Conservation (phyloP, 2,797 vertebrate species). For the Sebastes oblongus region DNA sequence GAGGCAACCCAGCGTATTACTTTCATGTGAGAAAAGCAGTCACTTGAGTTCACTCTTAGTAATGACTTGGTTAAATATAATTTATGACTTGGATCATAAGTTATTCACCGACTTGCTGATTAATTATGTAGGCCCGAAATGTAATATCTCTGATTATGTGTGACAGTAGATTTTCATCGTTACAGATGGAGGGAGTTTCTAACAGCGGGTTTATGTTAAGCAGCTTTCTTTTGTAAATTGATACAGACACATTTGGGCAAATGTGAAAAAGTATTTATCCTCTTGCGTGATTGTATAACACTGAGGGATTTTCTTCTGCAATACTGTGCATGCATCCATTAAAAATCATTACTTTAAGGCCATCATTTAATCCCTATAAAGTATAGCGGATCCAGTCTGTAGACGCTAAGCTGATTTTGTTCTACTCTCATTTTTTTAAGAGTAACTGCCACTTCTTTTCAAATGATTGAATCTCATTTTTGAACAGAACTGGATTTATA, state of each 20-base stretch:
- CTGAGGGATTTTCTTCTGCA: slow-evolving; percentile 41
- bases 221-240: slow-evolving; percentile 60
- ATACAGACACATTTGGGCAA: slow-evolving; percentile 57
- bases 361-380: slow-evolving; percentile 55
- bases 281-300: slow-evolving; percentile 51
- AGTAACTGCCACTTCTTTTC: slow-evolving; percentile 52
- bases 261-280: slow-evolving; percentile 58
- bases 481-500: slow-evolving; percentile 35
- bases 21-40: slow-evolving; percentile 51
- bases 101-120: slow-evolving; percentile 71
- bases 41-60: slow-evolving; percentile 46
- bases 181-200: slow-evolving; percentile 54
- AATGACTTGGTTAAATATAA: slow-evolving; percentile 74
- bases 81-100: slow-evolving; percentile 72
- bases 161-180: slow-evolving; percentile 63
- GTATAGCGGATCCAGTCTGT: slow-evolving; percentile 36
- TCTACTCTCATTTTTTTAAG: slow-evolving; percentile 39
- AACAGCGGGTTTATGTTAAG: slow-evolving; percentile 59
- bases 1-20: slow-evolving; percentile 31
- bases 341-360: slow-evolving; percentile 61
- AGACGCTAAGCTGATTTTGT: slow-evolving; percentile 62
- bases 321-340: slow-evolving; percentile 37
- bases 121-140: slow-evolving; percentile 72
- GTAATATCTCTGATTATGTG: slow-evolving; percentile 71
- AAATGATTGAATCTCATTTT: slow-evolving; percentile 64